These are phyloP conservation scores for Andricus curvator DNA, from an alignment of 2,888 invertebrate species.

Conservation along the genomic window DNA sequence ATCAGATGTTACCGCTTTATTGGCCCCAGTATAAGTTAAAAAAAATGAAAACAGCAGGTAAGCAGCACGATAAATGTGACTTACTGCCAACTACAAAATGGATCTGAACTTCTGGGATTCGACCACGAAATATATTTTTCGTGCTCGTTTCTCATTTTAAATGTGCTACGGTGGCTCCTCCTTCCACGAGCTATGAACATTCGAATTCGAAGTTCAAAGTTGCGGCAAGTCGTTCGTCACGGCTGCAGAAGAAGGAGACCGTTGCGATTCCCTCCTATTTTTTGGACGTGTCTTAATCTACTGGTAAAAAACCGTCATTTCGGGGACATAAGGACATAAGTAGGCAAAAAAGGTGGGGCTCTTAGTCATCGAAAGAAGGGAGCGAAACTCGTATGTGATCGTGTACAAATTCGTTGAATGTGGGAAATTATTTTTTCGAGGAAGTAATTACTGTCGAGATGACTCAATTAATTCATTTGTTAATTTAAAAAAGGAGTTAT, in stretches of 20 bases:
- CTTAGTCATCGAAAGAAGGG: slow-evolving; percentile 54
- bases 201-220: slow-evolving; percentile 34
- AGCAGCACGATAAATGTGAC: slow-evolving; percentile 62
- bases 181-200: slow-evolving; percentile 49
- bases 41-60: slow-evolving; percentile 58
- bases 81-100: slow-evolving; percentile 9
- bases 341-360: slow-evolving; percentile 46
- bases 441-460: no score
- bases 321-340: slow-evolving; percentile 14
- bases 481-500: no score
- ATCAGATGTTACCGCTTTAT: slow-evolving; percentile 24
- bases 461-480: no score
- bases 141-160: slow-evolving; percentile 71
- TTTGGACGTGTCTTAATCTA: slow-evolving; percentile 53
- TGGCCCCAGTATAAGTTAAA: slow-evolving; percentile 15
- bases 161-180: slow-evolving; percentile 63
- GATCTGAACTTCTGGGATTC: slow-evolving; percentile 47
- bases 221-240: slow-evolving; percentile 46
- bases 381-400: slow-evolving; percentile 20
- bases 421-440: background rate
- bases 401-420: background rate
- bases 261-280: slow-evolving; percentile 43
- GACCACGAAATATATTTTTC: slow-evolving; percentile 75
- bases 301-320: background rate
- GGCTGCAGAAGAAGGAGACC: slow-evolving; percentile 48